phyloP scores from a whole-genome alignment of 2,888 invertebrate genomes.

The Acanthosoma haemorrhoidale region DNA sequence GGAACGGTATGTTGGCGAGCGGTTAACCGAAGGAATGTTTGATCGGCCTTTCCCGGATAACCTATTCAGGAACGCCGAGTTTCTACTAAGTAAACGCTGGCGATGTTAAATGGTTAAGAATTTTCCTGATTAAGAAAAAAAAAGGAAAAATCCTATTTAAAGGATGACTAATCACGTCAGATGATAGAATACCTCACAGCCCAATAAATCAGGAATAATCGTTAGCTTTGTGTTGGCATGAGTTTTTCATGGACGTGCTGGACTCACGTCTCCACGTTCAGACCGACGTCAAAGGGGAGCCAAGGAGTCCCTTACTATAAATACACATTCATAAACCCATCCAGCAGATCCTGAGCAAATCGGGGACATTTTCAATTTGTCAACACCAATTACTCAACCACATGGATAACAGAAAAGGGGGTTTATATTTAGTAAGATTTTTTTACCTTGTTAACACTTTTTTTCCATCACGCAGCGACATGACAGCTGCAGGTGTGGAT shows the following conservation, averaged over 20 bases:
- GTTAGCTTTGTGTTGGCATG: not conserved
- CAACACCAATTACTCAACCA: constrained; percentile 4
- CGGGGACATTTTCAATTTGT: constrained; percentile 20
- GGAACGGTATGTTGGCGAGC: not conserved
- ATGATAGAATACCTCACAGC: not conserved
- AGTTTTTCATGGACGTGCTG: not conserved
- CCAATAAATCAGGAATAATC: not conserved
- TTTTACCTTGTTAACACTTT: constrained; percentile 1
- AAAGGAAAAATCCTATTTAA: not conserved
- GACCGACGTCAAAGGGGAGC: not conserved
- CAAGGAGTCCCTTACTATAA: not conserved
- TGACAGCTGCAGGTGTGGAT: not conserved
- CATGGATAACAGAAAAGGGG: not conserved
- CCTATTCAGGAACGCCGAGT: not conserved
- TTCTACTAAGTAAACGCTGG: too few species aligned
- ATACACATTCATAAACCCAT: not conserved
- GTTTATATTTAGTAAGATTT: not conserved
- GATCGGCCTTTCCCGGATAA: not conserved
- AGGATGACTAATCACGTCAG: too few species aligned
- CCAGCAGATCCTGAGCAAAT: not conserved
- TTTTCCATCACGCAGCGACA: not conserved
- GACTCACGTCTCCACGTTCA: too few species aligned
- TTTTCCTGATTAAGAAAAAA: not conserved
- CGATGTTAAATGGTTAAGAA: too few species aligned
- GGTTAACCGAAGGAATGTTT: constrained; percentile 1